phyloP scores from a whole-genome alignment of 2,797 vertebrate genomes.

The Parotocinclus haroldoi region DNA sequence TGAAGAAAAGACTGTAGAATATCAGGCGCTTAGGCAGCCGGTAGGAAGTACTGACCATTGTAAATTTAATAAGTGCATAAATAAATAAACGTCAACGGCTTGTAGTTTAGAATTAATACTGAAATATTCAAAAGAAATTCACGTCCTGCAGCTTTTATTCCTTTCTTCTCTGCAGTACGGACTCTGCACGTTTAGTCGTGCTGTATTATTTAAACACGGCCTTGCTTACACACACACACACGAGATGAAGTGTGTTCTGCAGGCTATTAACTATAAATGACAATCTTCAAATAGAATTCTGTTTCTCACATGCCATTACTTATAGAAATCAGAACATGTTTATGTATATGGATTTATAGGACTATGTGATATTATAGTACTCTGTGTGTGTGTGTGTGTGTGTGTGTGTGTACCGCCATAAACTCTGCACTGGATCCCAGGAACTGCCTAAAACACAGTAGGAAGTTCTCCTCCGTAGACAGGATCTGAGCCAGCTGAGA shows the following conservation, averaged over 20 bases:
- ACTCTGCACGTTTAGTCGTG: conserved; percentile 18
- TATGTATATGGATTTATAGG: neutral
- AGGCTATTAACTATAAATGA: conserved; percentile 72
- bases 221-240: conserved; percentile 14
- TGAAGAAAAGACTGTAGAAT: too few species aligned
- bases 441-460: conserved; percentile 92
- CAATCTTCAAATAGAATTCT: conserved; percentile 64
- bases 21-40: too few species aligned
- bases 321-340: neutral
- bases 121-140: too few species aligned
- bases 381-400: conserved; percentile 15
- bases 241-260: conserved; percentile 50
- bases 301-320: neutral
- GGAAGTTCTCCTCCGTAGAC: conserved; percentile 95
- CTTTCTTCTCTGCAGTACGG: neutral
- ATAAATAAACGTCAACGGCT: too few species aligned
- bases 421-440: conserved; percentile 90
- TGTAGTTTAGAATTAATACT: too few species aligned
- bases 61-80: too few species aligned
- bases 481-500: conserved; percentile 90
- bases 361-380: conserved; percentile 2
- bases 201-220: conserved; percentile 35
- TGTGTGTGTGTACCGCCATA: conserved; percentile 79
- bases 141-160: too few species aligned
- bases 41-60: too few species aligned